Conservation (phyloP, 2,113 vertebrate genomes). For the Mus musculus region DNA sequence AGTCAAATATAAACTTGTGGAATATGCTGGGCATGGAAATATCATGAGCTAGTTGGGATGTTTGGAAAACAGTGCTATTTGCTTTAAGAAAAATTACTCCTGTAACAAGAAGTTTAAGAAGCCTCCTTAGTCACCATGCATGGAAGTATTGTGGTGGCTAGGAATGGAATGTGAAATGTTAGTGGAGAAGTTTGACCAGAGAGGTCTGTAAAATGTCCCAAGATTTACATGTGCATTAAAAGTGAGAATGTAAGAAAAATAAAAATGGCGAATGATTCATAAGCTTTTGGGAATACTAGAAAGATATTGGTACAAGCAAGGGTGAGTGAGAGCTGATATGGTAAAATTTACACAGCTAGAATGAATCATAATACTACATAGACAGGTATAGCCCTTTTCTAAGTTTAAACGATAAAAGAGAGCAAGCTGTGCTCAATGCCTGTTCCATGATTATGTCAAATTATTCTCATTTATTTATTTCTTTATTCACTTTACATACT, state of each 20-base stretch:
- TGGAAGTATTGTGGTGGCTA: fast-evolving
- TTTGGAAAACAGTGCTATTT: neutral
- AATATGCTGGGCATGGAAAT: neutral
- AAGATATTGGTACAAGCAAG: neutral
- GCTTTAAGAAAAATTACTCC: neutral
- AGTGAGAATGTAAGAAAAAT: neutral
- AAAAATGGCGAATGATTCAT: neutral
- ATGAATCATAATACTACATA: neutral
- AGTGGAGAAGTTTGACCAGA: neutral
- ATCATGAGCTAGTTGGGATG: neutral
- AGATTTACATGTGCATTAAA: neutral
- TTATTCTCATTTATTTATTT: neutral
- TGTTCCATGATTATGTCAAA: neutral
- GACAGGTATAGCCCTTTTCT: neutral
- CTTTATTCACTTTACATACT: too few relatives aligned
- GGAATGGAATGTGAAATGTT: neutral
- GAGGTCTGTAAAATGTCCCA: neutral
- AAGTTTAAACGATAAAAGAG: neutral
- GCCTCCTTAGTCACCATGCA: too few relatives aligned
- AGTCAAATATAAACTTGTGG: neutral
- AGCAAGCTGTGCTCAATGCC: neutral
- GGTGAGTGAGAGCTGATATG: neutral
- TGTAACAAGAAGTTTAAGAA: neutral
- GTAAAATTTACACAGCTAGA: neutral
- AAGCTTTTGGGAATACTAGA: neutral